Base-by-base conservation (phyloP, 2,797 vertebrate genomes). In the Rachycentron canadum region DNA sequence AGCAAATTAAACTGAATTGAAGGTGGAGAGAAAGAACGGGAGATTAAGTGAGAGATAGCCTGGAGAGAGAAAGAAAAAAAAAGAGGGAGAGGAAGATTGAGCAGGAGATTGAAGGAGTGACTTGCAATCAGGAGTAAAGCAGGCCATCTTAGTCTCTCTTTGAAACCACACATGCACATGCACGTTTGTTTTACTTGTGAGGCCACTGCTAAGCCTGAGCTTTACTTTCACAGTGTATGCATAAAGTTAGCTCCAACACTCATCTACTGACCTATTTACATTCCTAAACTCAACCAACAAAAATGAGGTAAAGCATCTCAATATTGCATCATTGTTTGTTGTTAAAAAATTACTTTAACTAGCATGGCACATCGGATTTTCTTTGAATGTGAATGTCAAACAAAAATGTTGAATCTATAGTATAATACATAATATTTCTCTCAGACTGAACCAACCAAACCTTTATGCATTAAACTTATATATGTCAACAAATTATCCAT, bases 1-100 rank as follows among this genome's bases (percentile, higher is more conserved):
- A 87, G 85, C 78, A 86, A 93, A 92, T 92, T 86, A 88, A 88
- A 92, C 83, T 74, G 74, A 88, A 90, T 88, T 82, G 79, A 83
- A 90, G 85, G 67, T 82, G 74, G 74, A 79, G 88, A 63, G 76
- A 67, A 70, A 65, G 81, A 83, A 86, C 43, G 40, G 78, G 81
- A 82, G 84, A 88, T 86, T 74, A 86, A 81, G 69, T 83, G 87
- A 88, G 74, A 83, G 83, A 79, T 88, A 73, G 72, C 71, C 78
- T 19, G 65, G 53, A 73, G 81, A 72, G 59, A 43, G 69, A 69
- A 12, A 73, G 52, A 53, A 17, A 21, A 21, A 64, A 34, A 50
- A 30, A 67, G 41, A 62, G 61, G 40, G 53, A 69, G 41, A 74
- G 53, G 40, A 38, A 84, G 81, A 76, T 53, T 65, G 62, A 74